Evolutionary conservation across 2,797 vertebrate genomes (phyloP).

Genomic region (Anolis apletophallus): DNA sequence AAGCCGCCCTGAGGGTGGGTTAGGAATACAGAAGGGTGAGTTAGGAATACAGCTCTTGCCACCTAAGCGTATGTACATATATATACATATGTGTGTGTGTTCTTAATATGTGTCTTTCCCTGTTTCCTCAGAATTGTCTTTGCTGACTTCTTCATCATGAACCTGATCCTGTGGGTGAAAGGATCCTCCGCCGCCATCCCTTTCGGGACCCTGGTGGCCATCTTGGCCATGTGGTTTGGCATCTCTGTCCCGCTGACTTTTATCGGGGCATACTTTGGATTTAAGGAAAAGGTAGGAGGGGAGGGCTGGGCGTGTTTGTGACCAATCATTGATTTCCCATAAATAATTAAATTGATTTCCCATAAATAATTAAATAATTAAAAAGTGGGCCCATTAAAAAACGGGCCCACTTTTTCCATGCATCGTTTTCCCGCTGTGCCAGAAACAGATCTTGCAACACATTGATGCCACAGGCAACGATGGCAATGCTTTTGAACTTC

Average conservation of each 20-base stretch:
- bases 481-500: not conserved
- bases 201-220: slow-evolving; percentile 87
- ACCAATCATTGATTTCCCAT: too few species aligned
- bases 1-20: too few species aligned
- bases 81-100: too few species aligned
- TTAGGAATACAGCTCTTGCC: too few species aligned
- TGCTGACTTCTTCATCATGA: slow-evolving; percentile 93
- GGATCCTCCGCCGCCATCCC: slow-evolving; percentile 91
- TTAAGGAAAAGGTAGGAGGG: slow-evolving; percentile 87
- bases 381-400: too few species aligned
- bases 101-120: not conserved
- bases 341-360: too few species aligned
- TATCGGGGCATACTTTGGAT: slow-evolving; percentile 91
- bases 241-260: slow-evolving; percentile 92
- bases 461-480: too few species aligned
- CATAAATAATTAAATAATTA: too few species aligned
- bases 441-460: not conserved
- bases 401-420: too few species aligned
- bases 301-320: not conserved
- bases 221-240: slow-evolving; percentile 92
- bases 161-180: slow-evolving; percentile 92
- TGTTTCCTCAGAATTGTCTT: slow-evolving; percentile 86
- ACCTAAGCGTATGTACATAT: too few species aligned
- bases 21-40: too few species aligned
- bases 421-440: not conserved